These are phyloP conservation scores for Leptopilina drosophilae DNA, from an alignment of 2,888 invertebrate genomes.

Conservation along the genomic window DNA sequence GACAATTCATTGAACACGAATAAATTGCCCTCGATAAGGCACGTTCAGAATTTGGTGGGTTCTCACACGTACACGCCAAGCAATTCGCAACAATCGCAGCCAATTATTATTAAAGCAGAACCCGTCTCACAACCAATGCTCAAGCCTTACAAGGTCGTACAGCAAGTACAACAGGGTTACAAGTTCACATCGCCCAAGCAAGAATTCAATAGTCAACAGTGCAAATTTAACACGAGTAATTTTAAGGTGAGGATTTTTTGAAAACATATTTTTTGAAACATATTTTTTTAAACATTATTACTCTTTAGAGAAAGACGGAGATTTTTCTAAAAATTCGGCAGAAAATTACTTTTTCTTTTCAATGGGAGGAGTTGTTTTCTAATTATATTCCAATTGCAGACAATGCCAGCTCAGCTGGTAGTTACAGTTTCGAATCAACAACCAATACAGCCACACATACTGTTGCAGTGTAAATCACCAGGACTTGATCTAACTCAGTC, in stretches of 20 bases:
- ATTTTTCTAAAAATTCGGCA: no score
- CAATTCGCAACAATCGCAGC: constrained; percentile 48
- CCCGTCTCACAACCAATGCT: constrained; percentile 59
- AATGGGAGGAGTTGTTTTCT: not conserved
- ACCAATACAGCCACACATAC: constrained; percentile 67
- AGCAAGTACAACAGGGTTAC: constrained; percentile 70
- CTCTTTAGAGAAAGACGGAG: not conserved
- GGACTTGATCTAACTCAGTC: constrained; percentile 71
- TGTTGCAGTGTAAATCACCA: constrained; percentile 71
- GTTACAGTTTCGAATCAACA: constrained; percentile 68
- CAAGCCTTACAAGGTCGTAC: constrained; percentile 70
- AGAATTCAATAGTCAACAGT: constrained; percentile 69
- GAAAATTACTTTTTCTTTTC: no score
- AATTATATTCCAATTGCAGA: constrained; percentile 56
- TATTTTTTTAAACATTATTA: not conserved
- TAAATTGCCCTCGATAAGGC: constrained; percentile 20
- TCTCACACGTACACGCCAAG: constrained; percentile 62
- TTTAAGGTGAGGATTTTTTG: constrained; percentile 65
- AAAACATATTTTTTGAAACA: no score
- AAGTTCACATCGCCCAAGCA: constrained; percentile 69
- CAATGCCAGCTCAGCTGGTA: constrained; percentile 65
- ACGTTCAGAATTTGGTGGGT: constrained; percentile 56
- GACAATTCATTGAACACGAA: constrained; percentile 55
- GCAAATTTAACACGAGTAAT: constrained; percentile 68
- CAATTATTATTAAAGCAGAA: constrained; percentile 60